Percentiles rank a stretch among this genome's conserved stretches.
Conservation (phyloP, 64 coral and sea anemone genomes). For the Porites lutea region DNA sequence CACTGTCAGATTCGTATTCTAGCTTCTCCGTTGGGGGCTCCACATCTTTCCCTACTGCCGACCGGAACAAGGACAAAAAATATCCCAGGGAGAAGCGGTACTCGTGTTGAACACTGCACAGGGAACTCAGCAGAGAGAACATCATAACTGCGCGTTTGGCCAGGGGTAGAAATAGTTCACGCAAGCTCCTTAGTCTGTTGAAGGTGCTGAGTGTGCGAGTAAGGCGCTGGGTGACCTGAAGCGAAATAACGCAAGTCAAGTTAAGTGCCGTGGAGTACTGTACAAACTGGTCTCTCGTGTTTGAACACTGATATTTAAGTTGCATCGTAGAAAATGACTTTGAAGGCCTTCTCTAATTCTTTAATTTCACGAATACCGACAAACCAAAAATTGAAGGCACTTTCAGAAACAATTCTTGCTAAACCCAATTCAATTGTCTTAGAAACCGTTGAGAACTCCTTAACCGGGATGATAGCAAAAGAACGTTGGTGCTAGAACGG, state of each 20-base stretch:
- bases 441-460: no score
- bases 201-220: constrained; percentile 79
- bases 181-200: constrained; percentile 73
- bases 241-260: neutral
- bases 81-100: constrained; percentile 93
- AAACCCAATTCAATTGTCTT: no score
- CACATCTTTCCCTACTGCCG: constrained; percentile 71
- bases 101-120: constrained; percentile 88
- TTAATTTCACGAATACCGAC: no score
- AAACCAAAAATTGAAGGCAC: no score
- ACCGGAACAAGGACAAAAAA: constrained; percentile 80
- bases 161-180: constrained; percentile 72
- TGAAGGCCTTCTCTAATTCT: no score
- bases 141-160: constrained; percentile 82
- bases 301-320: no score
- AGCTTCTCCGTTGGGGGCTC: constrained; percentile 35
- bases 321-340: no score
- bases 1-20: constrained; percentile 69
- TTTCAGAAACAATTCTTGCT: no score
- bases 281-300: neutral
- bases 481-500: no score
- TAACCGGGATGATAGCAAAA: no score
- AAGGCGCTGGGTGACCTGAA: constrained; percentile 85
- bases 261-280: neutral
- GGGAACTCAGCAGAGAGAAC: constrained; percentile 72